phyloP scores from a whole-genome alignment of 2,797 vertebrate species.

The Phrynocephalus forsythii region DNA sequence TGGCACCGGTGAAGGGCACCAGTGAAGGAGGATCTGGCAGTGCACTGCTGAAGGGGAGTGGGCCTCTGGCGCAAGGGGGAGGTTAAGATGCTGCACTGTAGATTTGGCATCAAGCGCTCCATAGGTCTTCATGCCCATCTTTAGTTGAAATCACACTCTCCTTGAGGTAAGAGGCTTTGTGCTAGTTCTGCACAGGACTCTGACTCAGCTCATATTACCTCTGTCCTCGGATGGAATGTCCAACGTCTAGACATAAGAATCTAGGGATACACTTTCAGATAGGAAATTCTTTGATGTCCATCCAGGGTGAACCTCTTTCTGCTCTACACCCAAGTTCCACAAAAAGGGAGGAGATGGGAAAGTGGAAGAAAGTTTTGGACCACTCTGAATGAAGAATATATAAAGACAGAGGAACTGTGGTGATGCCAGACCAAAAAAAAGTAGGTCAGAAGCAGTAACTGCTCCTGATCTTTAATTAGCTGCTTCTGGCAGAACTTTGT shows the following conservation, averaged over 20 bases:
- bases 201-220: background rate
- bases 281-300: slow-evolving; percentile 15
- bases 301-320: slow-evolving; percentile 19
- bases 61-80: no score
- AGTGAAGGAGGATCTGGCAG: no score
- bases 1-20: no score
- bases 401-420: background rate
- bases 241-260: slow-evolving; percentile 11
- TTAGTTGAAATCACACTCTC: background rate
- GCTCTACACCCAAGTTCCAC: background rate
- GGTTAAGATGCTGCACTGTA: no score
- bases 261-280: slow-evolving; percentile 8
- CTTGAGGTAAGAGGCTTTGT: background rate
- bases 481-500: slow-evolving; percentile 4
- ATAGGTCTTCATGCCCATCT: no score
- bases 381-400: fast-evolving
- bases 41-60: no score
- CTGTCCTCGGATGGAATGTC: background rate
- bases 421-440: slow-evolving; percentile 6
- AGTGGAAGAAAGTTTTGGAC: background rate
- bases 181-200: background rate
- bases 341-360: background rate
- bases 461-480: background rate
- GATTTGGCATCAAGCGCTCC: no score
- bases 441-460: slow-evolving; percentile 13